Evolutionary conservation across 2,797 vertebrate species (phyloP), one percentile per base, ranked within the genome.

Genomic region (Mormyrus hasselquistii): DNA sequence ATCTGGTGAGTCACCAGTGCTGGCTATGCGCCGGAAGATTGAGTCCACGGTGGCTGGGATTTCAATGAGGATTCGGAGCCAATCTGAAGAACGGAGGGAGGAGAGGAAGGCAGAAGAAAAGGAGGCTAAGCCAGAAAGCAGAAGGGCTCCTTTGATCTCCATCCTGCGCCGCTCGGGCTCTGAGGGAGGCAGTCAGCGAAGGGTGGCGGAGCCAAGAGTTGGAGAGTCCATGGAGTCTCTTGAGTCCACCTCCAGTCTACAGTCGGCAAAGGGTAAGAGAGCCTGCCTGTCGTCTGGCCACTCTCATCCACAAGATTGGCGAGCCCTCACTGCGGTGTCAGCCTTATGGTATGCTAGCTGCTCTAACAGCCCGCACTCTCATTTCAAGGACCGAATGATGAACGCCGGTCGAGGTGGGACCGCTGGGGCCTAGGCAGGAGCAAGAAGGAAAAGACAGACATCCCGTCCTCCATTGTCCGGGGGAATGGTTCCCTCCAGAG

Each of bases 371-470:
- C 5, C 1, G 19, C 87, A 10, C 87, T 59, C 91, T 5, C 79
- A 69, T 65, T 22, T 2, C n/a, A 94, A 92, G 96, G 92, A 38
- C 90, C 57, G 88, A 96, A 94, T 89, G 92, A 50, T 86, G 97
- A 96, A 2, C 95, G 94, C 2, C 94, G 95, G 90, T 98, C 96
- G 1, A 96, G 97, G 89, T 99, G 99, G 98, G 97, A 98, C 91
- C 95, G 97, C 73, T 99, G 97, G 98, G 98, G 98, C 2, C 92
- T 99, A 90, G 97, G 97, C 0, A 95, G 98, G 90, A 94, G 96
- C 53, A 96, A 93, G 92, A 96, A 96, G 91, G 97, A 98, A 93
- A 99, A 98, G 93, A 96, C 95, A 0, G 97, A 97, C 93, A 97
- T 99, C 92, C 97, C 98, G 6, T 92, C 95, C 83, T 96, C 97